Evolutionary conservation across 2,888 invertebrate species (phyloP), one percentile per base, ranked within the genome.

Genomic region (Cosmorhoe ocellata): DNA sequence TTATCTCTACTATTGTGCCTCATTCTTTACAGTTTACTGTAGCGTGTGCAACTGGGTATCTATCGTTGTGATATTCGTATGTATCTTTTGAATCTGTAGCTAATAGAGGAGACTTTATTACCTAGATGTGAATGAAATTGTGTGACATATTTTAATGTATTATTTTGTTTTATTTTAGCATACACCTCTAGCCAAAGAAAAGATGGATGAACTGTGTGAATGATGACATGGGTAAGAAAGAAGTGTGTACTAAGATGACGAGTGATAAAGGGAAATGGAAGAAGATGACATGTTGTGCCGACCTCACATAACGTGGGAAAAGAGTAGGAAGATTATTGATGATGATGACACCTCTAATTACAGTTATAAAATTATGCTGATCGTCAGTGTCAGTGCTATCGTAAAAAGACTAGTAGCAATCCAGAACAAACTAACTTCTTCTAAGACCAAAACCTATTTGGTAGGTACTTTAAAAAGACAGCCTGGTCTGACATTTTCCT

Each of bases 111-210:
- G 34, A 55, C 54, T 71, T 70, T 73, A 74, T 66, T 76, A 18
- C 4, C 4, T 18, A 74, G 66, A 74, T 63, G 68, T 79, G 74
- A 72, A 81, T 69, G 76, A 79, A 79, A 82, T 79, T 74, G 71
- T 78, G 80, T 79, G 74, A 73, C 76, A 79, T 79, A 80, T 79
- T 79, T 79, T 79, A 76, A 79, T 74, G 76, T 78, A 79, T 12
- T 5, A 39, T 12, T 61, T n/a, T 65, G 67, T 75, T 77, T 79
- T 64, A 71, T 74, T 76, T 43, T 61, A 41, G n/a, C 24, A 34
- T 32, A 9, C 27, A 13, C 32, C 1, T 24, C 32, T 13, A 31
- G 7, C 12, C n/a, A n/a, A n/a, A n/a, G n/a, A n/a, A n/a, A n/a
- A n/a, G n/a, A n/a, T n/a, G n/a, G n/a, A n/a, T n/a, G n/a, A n/a